Conservation (phyloP, 2,888 invertebrate genomes). For the Standfussiana lucernea region DNA sequence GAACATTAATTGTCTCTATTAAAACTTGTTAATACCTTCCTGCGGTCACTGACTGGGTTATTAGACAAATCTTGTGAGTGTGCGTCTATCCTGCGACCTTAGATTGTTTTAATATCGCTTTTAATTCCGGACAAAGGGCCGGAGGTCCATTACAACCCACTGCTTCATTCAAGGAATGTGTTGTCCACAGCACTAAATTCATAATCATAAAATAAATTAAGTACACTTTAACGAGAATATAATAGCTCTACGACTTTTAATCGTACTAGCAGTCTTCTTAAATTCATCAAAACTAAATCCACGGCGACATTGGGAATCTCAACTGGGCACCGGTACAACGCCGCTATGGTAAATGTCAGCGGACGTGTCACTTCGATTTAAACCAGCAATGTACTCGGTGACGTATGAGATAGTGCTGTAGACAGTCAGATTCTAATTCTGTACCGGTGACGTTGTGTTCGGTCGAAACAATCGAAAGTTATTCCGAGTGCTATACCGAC, state of each 20-base stretch:
- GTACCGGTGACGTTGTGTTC: slow-evolving; percentile 83
- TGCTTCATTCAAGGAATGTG: slow-evolving; percentile 11
- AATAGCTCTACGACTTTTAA: slow-evolving; percentile 25
- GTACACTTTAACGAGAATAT: neutral
- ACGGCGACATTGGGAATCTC: slow-evolving; percentile 34
- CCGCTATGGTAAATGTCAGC: slow-evolving; percentile 45
- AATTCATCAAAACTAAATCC: slow-evolving; percentile 29
- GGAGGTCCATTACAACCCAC: neutral
- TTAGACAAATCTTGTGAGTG: slow-evolving; percentile 63
- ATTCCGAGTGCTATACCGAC: slow-evolving; percentile 86
- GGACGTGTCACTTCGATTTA: slow-evolving; percentile 50
- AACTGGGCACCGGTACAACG: slow-evolving; percentile 46
- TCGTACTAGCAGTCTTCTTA: slow-evolving; percentile 39
- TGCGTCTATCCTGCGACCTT: slow-evolving; percentile 56
- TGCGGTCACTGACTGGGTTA: slow-evolving; percentile 72
- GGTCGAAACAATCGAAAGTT: slow-evolving; percentile 88
- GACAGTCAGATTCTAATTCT: slow-evolving; percentile 85
- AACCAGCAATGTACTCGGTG: slow-evolving; percentile 72
- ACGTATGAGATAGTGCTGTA: slow-evolving; percentile 76
- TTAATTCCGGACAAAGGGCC: slow-evolving; percentile 41
- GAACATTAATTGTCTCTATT: slow-evolving; percentile 83
- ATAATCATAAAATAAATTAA: slow-evolving; percentile 1
- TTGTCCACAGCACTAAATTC: neutral
- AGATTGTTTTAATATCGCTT: slow-evolving; percentile 52
- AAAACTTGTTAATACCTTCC: slow-evolving; percentile 82